A percentile compares a stretch with the other conserved stretches of the same genome.
phyloP scores from a whole-genome alignment of 2,797 vertebrate species.

The Lagodon rhomboides region DNA sequence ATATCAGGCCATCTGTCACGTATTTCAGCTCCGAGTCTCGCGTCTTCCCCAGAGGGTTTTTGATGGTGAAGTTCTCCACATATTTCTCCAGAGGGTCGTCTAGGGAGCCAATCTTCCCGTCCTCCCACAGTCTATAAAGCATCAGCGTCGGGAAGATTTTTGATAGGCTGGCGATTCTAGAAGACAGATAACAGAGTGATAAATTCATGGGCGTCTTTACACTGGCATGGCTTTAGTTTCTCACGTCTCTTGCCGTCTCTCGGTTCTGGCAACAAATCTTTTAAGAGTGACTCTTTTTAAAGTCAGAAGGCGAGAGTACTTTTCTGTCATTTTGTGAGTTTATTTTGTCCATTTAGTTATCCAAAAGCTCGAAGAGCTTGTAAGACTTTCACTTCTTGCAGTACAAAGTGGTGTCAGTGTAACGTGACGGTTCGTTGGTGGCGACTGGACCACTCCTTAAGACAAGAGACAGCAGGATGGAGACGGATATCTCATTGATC shows the following conservation, averaged over 20 bases:
- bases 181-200: constrained; percentile 21
- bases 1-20: constrained; percentile 86
- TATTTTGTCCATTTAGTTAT: too few species aligned
- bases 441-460: too few species aligned
- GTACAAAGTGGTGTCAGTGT: too few species aligned
- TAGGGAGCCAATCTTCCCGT: constrained; percentile 91
- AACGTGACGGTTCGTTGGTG: too few species aligned
- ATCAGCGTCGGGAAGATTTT: constrained; percentile 97
- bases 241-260: background rate
- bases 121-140: constrained; percentile 96
- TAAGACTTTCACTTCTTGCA: too few species aligned
- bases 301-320: too few species aligned
- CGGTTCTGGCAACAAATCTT: too few species aligned
- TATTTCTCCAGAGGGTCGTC: constrained; percentile 96
- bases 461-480: too few species aligned
- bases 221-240: background rate
- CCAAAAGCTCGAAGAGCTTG: too few species aligned
- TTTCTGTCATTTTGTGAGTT: too few species aligned
- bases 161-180: constrained; percentile 94
- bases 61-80: constrained; percentile 91
- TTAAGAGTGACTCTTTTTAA: too few species aligned
- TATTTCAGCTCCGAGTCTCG: constrained; percentile 86
- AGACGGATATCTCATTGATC: too few species aligned
- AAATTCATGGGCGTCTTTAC: background rate
- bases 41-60: constrained; percentile 91